Evolutionary conservation across 2,888 invertebrate genomes (phyloP).

Genomic region (Dione juno): DNA sequence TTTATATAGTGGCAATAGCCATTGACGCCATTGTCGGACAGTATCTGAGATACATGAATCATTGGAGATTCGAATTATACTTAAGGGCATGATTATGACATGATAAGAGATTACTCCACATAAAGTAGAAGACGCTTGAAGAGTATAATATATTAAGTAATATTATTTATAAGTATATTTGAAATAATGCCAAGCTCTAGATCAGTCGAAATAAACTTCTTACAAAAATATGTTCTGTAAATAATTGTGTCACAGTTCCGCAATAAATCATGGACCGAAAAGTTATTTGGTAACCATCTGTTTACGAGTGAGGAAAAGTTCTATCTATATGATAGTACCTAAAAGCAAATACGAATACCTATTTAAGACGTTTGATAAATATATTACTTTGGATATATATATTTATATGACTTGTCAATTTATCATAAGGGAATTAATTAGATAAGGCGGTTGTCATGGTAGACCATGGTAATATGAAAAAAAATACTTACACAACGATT

Average conservation of each 20-base stretch:
- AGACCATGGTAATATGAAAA: too few relatives aligned
- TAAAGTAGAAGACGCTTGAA: neutral
- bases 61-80: too few relatives aligned
- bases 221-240: conserved; percentile 25
- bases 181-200: conserved; percentile 7
- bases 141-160: neutral
- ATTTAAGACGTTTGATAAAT: too few relatives aligned
- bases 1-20: neutral
- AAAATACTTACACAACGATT: too few relatives aligned
- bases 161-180: neutral
- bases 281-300: conserved; percentile 44
- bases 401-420: too few relatives aligned
- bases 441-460: too few relatives aligned
- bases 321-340: conserved; percentile 29
- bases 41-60: neutral
- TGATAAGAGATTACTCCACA: neutral
- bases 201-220: conserved; percentile 9
- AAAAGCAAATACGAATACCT: neutral
- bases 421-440: too few relatives aligned
- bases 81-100: too few relatives aligned
- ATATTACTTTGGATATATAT: too few relatives aligned
- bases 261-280: conserved; percentile 45
- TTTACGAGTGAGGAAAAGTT: conserved; percentile 41
- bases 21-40: neutral
- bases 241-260: conserved; percentile 29